These are phyloP conservation scores for Orthonychiurus folsomi DNA, from an alignment of 2,888 invertebrate genomes.

Conservation along the genomic window DNA sequence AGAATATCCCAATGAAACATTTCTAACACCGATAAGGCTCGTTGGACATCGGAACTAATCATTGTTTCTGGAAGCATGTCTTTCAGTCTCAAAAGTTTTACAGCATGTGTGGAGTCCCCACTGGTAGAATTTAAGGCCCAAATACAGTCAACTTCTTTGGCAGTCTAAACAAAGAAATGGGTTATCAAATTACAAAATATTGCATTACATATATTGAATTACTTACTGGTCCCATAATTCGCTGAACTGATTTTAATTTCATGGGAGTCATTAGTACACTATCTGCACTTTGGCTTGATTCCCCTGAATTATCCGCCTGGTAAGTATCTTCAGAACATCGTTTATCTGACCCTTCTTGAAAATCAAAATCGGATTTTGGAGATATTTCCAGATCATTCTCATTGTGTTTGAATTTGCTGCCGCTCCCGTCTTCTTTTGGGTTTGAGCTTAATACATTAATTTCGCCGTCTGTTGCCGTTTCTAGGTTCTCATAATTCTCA, in stretches of 20 bases:
- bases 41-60: conserved; percentile 23
- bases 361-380: too few species aligned
- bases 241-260: conserved; percentile 36
- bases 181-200: conserved; percentile 5
- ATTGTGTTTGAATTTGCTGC: too few species aligned
- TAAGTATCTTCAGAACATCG: too few species aligned
- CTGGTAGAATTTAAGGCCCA: conserved; percentile 36
- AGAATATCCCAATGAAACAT: conserved; percentile 58
- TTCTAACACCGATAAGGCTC: conserved; percentile 45
- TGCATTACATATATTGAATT: background rate
- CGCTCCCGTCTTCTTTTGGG: too few species aligned
- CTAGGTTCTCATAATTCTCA: too few species aligned
- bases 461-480: too few species aligned
- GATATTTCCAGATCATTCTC: too few species aligned
- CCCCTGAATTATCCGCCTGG: too few species aligned
- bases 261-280: conserved; percentile 22
- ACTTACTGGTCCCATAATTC: conserved; percentile 38
- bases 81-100: conserved; percentile 36
- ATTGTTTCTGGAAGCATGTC: conserved; percentile 36
- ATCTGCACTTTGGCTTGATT: too few species aligned
- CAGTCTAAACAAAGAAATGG: conserved; percentile 25
- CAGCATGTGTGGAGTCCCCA: conserved; percentile 37
- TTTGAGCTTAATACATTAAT: too few species aligned
- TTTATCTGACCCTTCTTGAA: too few species aligned
- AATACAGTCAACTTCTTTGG: conserved; percentile 29